Base-by-base conservation (phyloP, 2,113 vertebrate genomes). In the Apodemus sylvaticus region DNA sequence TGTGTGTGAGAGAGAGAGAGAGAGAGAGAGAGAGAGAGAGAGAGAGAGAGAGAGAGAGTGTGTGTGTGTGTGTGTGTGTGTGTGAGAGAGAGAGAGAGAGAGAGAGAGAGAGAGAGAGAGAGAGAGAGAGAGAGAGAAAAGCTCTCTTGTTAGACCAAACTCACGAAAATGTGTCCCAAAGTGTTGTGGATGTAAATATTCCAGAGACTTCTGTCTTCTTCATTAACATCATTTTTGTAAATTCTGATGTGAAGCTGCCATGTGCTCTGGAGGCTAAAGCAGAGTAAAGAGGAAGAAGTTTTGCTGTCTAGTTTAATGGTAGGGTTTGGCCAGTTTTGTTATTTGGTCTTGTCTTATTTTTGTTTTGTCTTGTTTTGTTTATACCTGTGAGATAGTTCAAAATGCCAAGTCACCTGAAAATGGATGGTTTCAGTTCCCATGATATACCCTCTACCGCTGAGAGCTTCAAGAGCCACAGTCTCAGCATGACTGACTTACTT, bases 391-490 rank as follows among this genome's bases (percentile, higher is more conserved):
- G 51, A 48, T 71, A 71, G n/a, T 89, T 0, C 8, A 73, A 97
- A 94, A 92, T 3, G 66, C 3, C 39, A 88, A 91, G 62, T 3
- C 68, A 58, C 70, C 92, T 14, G 79, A 95, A 60, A 96, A 96
- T 92, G 81, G 94, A 89, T 68, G 60, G 29, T 78, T 86, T 77
- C 13, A 62, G 77, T 83, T 88, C 76, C 79, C 86, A 79, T 24
- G 62, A 68, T 55, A 53, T 89, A n/a, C 58, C 39, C 88, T 55
- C 29, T 66, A 17, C 86, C 94, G 79, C 66, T 76, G 31, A 31
- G 39, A 86, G 20, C 71, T 31, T 39, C 53, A 77, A 94, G 91
- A 93, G 79, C 11, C 58, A 64, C 45, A 66, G 42, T 71, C 95
- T 73, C 0, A 0, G 58, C 78, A 13, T 7, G 58, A 60, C 34